phyloP scores from a whole-genome alignment of 2,888 invertebrate genomes.

The Latrodectus hesperus region DNA sequence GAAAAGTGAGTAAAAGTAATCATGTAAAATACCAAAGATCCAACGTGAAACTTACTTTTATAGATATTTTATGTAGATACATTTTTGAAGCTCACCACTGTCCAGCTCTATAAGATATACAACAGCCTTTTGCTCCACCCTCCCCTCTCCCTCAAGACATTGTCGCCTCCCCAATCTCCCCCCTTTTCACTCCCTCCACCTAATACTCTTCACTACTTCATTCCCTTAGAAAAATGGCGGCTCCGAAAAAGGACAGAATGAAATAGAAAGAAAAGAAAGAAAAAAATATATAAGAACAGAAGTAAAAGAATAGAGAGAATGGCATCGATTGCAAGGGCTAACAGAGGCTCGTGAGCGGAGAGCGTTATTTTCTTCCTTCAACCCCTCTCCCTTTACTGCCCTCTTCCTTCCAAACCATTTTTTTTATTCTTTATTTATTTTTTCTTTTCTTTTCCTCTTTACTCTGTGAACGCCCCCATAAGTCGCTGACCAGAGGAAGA shows the following conservation, averaged over 20 bases:
- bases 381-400: conserved; percentile 11
- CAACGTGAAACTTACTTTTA: no score
- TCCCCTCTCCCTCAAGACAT: conserved; percentile 1
- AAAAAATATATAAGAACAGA: conserved; percentile 39
- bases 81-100: not conserved
- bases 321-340: conserved; percentile 67
- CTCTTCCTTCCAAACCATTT: conserved; percentile 39
- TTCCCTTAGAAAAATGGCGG: conserved; percentile 61
- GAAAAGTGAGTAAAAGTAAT: no score
- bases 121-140: not conserved
- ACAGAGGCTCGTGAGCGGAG: conserved; percentile 67
- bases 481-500: conserved; percentile 68
- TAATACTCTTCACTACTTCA: conserved; percentile 66
- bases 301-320: conserved; percentile 57
- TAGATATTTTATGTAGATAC: no score
- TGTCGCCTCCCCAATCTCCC: conserved; percentile 16
- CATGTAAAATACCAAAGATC: no score
- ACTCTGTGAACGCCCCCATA: conserved; percentile 68
- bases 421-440: conserved; percentile 63
- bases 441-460: conserved; percentile 60
- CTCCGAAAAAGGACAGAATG: conserved; percentile 35
- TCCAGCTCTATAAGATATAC: not conserved
- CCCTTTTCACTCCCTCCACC: conserved; percentile 45
- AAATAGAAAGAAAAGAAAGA: conserved; percentile 39
- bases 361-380: conserved; percentile 64